Evolutionary conservation across 2,113 vertebrate species (phyloP).

Genomic region (Upupa epops): DNA sequence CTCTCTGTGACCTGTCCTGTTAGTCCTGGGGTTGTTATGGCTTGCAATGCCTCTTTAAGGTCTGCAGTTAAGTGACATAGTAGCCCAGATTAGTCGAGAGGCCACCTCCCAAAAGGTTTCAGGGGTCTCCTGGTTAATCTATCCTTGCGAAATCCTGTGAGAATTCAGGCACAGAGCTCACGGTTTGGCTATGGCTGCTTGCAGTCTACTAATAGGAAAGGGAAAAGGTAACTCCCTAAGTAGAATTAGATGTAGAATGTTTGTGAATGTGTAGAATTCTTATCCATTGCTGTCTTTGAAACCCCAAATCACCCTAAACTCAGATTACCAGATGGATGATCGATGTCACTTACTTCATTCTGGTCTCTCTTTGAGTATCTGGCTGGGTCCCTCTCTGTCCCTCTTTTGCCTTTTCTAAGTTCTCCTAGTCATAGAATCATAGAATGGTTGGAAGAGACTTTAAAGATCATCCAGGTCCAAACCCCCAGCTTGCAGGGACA

Average conservation of each 20-base stretch:
- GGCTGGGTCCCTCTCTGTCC: neutral
- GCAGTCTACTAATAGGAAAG: neutral
- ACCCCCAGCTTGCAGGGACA: too few relatives aligned
- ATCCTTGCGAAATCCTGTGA: neutral
- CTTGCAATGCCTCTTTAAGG: neutral
- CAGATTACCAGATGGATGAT: neutral
- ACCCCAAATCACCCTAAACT: neutral
- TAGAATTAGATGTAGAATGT: neutral
- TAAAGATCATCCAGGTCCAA: too few relatives aligned
- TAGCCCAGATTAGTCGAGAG: neutral
- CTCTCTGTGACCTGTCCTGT: neutral
- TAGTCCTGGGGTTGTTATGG: neutral
- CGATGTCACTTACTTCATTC: neutral
- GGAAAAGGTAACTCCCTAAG: neutral
- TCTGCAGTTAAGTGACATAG: neutral
- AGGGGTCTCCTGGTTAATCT: neutral
- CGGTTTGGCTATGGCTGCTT: neutral
- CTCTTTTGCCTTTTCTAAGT: rapidly evolving
- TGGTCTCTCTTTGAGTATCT: neutral
- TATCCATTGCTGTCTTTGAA: neutral
- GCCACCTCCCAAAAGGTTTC: neutral
- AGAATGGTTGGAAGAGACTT: too few relatives aligned
- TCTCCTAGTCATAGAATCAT: too few relatives aligned
- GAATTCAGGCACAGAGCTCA: neutral
- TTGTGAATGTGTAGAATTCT: neutral